Evolutionary conservation across 2,888 invertebrate species (phyloP).

Genomic region (Eupithecia tripunctaria): DNA sequence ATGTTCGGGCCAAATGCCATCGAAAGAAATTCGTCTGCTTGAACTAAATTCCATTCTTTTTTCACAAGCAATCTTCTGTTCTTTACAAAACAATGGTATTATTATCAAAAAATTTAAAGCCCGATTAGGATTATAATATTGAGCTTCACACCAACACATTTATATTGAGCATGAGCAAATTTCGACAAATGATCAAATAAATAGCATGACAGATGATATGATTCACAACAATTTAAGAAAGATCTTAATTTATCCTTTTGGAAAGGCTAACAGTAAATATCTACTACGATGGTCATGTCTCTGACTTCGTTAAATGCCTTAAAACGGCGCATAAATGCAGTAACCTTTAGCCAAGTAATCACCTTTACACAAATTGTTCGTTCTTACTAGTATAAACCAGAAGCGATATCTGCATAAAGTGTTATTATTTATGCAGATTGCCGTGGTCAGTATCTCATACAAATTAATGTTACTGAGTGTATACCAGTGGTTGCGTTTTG

Average conservation of each 20-base stretch:
- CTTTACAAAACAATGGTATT: neutral
- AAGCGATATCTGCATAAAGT: constrained; percentile 34
- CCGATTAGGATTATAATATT: constrained; percentile 47
- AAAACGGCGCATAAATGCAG: constrained; percentile 42
- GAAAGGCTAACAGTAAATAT: constrained; percentile 41
- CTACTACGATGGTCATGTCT: constrained; percentile 32
- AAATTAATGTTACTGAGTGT: constrained; percentile 10
- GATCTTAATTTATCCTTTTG: constrained; percentile 42
- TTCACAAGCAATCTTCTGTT: neutral
- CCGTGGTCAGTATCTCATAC: constrained; percentile 29
- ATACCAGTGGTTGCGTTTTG: constrained; percentile 22
- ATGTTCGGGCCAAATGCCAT: constrained; percentile 9
- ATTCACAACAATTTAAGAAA: constrained; percentile 44
- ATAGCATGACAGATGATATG: constrained; percentile 47
- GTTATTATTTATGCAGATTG: constrained; percentile 36
- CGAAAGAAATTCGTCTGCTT: neutral
- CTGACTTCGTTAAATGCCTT: constrained; percentile 41
- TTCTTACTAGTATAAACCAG: constrained; percentile 37
- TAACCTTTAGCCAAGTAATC: constrained; percentile 30
- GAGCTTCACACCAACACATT: constrained; percentile 54
- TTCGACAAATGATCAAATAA: constrained; percentile 45
- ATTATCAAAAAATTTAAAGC: constrained; percentile 22
- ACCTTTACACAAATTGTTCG: constrained; percentile 39
- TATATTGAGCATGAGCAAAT: constrained; percentile 64
- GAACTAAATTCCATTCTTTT: constrained; percentile 2